Evolutionary conservation across 1,140 invertebrate genomes (phyloP).

Genomic region (Luehdorfia chinensis): DNA sequence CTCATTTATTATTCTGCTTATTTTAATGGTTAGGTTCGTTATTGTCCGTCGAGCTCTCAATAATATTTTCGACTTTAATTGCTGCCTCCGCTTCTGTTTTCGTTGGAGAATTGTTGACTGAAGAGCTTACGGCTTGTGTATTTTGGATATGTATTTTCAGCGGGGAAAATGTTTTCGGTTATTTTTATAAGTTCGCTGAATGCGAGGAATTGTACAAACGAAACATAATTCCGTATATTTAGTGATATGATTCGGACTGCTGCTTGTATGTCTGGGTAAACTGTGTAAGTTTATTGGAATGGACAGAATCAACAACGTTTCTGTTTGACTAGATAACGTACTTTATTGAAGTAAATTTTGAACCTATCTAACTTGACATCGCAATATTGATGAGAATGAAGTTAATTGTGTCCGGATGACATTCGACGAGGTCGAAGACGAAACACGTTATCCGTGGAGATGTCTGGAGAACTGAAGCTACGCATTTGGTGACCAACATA

Average conservation of each 20-base stretch:
- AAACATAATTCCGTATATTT: constrained; percentile 1
- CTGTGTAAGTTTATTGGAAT: background rate
- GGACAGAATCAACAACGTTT: constrained; percentile 5
- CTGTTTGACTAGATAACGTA: too few species aligned
- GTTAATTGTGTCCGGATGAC: too few species aligned
- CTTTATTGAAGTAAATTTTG: too few species aligned
- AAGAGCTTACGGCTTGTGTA: constrained; percentile 16
- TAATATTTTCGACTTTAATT: constrained; percentile 69
- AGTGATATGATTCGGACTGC: background rate
- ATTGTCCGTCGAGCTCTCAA: constrained; percentile 51
- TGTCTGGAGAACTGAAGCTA: too few species aligned
- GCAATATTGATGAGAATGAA: too few species aligned
- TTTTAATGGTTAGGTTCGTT: constrained; percentile 74
- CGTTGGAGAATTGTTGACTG: constrained; percentile 29
- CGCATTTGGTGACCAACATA: too few species aligned
- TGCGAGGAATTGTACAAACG: background rate
- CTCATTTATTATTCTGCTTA: constrained; percentile 73
- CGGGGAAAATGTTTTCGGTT: constrained; percentile 2
- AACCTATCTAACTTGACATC: too few species aligned
- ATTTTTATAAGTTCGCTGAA: constrained; percentile 11
- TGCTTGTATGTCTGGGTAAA: background rate
- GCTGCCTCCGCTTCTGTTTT: constrained; percentile 36
- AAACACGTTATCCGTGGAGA: too few species aligned
- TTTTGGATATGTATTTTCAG: constrained; percentile 18
- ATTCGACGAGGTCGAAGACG: too few species aligned